phyloP scores from a whole-genome alignment of 2,113 vertebrate species.

The Alethe diademata region DNA sequence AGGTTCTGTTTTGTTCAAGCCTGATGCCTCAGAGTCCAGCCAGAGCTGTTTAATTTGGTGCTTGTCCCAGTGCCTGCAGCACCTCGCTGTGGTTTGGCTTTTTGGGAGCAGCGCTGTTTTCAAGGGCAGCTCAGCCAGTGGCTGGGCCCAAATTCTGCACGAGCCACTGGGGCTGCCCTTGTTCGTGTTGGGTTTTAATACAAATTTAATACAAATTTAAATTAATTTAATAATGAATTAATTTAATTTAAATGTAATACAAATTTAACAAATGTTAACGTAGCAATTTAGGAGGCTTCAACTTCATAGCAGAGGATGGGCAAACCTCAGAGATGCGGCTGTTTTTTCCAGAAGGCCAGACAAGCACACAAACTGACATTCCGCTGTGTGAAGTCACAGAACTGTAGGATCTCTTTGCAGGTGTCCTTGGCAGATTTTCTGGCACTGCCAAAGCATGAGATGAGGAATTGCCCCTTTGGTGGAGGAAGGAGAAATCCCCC shows the following conservation, averaged over 20 bases:
- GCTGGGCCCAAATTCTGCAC: neutral
- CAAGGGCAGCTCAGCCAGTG: neutral
- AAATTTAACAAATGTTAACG: neutral
- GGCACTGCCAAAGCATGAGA: neutral
- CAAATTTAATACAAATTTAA: too few relatives aligned
- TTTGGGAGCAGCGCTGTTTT: neutral
- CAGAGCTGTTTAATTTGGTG: neutral
- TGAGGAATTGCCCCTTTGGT: neutral
- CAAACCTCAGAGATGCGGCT: neutral
- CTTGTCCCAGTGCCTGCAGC: neutral
- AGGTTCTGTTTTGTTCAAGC: neutral
- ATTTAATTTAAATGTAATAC: too few relatives aligned
- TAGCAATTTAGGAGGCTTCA: neutral
- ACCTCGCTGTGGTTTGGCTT: neutral
- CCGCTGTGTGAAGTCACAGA: neutral
- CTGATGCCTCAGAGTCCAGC: neutral
- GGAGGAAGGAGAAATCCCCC: too few relatives aligned
- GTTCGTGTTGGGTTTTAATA: neutral
- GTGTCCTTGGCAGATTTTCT: neutral
- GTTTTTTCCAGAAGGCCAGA: neutral
- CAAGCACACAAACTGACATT: rapidly evolving
- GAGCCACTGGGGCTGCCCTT: neutral
- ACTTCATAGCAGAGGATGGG: neutral
- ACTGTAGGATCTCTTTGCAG: neutral
- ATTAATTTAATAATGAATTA: too few relatives aligned